phyloP scores from a whole-genome alignment of 2,888 invertebrate genomes.

The Smittia aterrima region DNA sequence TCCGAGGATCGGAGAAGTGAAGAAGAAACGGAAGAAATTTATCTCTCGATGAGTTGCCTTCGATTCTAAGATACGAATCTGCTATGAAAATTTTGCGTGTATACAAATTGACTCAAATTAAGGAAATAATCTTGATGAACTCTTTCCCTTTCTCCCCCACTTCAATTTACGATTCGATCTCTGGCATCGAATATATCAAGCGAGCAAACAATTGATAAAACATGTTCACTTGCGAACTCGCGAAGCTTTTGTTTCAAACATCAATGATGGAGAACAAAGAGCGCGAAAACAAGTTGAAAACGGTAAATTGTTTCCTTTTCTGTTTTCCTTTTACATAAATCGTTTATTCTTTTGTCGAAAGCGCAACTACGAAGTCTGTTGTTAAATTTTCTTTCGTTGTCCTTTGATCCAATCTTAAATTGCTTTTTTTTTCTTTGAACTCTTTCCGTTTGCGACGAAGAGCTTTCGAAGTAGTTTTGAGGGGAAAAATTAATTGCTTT shows the following conservation, averaged over 20 bases:
- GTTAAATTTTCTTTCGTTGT: not conserved
- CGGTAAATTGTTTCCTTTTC: not conserved
- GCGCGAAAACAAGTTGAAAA: not conserved
- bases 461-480: too few species aligned
- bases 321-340: too few species aligned
- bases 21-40: not conserved
- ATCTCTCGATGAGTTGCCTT: not conserved
- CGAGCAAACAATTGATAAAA: not conserved
- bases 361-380: too few species aligned
- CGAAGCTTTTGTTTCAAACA: conserved; percentile 1
- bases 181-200: not conserved
- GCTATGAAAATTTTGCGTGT: not conserved
- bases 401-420: not conserved
- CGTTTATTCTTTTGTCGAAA: too few species aligned
- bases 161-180: too few species aligned
- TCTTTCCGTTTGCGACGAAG: not conserved
- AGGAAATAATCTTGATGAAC: conserved; percentile 10
- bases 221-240: not conserved
- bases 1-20: not conserved
- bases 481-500: too few species aligned
- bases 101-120: conserved; percentile 12
- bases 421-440: not conserved
- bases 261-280: not conserved
- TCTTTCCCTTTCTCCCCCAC: not conserved
- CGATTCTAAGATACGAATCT: too few species aligned